Percentiles rank a stretch among this genome's conserved stretches.
These are phyloP conservation scores for Grammomys surdaster DNA, from an alignment of 2,113 vertebrate species.

Conservation along the genomic window DNA sequence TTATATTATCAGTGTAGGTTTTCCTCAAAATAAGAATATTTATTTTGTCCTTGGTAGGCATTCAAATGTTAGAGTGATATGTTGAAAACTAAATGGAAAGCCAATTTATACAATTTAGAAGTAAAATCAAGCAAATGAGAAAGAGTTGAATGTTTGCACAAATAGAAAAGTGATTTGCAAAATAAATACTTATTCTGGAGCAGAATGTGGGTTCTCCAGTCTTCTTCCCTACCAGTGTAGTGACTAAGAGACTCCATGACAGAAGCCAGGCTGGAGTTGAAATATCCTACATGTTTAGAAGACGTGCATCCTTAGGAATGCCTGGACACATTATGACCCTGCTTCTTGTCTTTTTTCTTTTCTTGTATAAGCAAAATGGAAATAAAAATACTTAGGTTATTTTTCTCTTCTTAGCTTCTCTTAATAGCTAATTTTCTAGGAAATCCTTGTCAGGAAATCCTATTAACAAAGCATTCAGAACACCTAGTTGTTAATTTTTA, in stretches of 20 bases:
- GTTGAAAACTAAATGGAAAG: conserved; percentile 32
- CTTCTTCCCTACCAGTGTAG: neutral
- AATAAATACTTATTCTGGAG: conserved; percentile 39
- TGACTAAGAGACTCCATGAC: neutral
- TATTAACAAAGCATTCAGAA: conserved; percentile 3
- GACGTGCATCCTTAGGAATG: neutral
- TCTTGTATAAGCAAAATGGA: neutral
- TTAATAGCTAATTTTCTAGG: neutral
- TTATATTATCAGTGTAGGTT: conserved; percentile 49
- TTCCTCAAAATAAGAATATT: conserved; percentile 61
- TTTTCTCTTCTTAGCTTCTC: neutral
- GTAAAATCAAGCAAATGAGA: conserved; percentile 9
- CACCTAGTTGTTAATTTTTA: neutral
- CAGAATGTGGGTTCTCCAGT: neutral
- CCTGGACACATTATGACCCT: neutral
- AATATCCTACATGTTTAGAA: neutral
- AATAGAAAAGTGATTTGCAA: conserved; percentile 30
- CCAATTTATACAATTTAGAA: conserved; percentile 40
- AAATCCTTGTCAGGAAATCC: conserved; percentile 18
- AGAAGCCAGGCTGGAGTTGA: neutral
- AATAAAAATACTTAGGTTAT: neutral
- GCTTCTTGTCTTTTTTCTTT: neutral
- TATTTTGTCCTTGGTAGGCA: conserved; percentile 36
- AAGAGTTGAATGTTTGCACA: neutral
- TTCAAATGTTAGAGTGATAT: conserved; percentile 40